These are phyloP conservation scores for Laothoe populi DNA, from an alignment of 2,888 invertebrate species.

Conservation along the genomic window DNA sequence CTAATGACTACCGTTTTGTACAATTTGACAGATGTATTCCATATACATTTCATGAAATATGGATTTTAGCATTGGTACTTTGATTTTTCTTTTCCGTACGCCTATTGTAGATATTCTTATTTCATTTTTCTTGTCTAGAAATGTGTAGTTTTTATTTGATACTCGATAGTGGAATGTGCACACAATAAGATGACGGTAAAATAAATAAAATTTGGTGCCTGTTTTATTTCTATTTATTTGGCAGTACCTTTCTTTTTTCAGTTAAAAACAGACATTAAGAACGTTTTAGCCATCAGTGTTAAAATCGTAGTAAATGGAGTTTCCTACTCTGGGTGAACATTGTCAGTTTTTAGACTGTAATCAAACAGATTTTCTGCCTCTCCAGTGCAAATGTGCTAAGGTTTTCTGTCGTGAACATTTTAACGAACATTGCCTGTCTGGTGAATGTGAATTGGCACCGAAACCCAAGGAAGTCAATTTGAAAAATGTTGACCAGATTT, in stretches of 20 bases:
- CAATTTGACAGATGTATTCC: background rate
- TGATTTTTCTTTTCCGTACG: background rate
- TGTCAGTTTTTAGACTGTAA: constrained; percentile 87
- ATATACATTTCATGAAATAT: background rate
- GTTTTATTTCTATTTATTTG: constrained; percentile 1
- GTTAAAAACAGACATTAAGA: background rate
- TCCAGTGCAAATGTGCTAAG: constrained; percentile 86
- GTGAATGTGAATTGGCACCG: constrained; percentile 73
- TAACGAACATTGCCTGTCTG: constrained; percentile 81
- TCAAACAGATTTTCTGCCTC: constrained; percentile 89
- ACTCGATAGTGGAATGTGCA: too few relatives aligned
- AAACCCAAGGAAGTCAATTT: constrained; percentile 69
- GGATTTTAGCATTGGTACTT: background rate
- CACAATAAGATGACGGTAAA: background rate
- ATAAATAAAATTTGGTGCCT: constrained; percentile 5
- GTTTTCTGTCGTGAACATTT: constrained; percentile 89
- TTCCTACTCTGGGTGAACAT: constrained; percentile 88
- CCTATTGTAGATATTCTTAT: background rate
- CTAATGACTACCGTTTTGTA: constrained; percentile 13
- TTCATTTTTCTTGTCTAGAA: background rate
- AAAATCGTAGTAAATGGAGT: constrained; percentile 84
- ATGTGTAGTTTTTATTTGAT: too few relatives aligned
- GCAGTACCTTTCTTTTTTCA: background rate
- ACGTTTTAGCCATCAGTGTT: constrained; percentile 2
- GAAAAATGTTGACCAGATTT: constrained; percentile 71